phyloP scores from a whole-genome alignment of 1,140 invertebrate species.

The Ctenoplectra terminalis region DNA sequence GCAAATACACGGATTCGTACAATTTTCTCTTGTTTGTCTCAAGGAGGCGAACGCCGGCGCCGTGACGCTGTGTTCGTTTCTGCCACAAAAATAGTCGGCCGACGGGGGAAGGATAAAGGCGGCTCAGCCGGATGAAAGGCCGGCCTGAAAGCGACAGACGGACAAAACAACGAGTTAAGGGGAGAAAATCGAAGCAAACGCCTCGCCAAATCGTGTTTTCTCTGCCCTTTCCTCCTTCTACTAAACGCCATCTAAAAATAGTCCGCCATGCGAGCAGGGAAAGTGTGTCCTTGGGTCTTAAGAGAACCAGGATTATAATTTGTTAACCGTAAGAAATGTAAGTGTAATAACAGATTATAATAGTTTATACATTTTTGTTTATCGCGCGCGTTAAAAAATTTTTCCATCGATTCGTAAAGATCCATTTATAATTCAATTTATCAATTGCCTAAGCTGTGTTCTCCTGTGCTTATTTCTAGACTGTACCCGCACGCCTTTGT shows the following conservation, averaged over 20 bases:
- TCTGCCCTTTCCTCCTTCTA: conserved; percentile 10
- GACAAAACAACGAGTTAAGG: conserved; percentile 4
- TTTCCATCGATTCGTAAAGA: too few relatives aligned
- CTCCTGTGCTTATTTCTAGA: neutral
- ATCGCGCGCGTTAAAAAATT: too few relatives aligned
- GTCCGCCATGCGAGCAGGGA: neutral
- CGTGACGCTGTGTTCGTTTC: conserved; percentile 27
- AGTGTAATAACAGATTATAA: neutral
- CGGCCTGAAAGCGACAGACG: conserved; percentile 16
- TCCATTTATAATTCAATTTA: too few relatives aligned
- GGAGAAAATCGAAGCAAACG: conserved; percentile 24
- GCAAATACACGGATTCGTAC: neutral
- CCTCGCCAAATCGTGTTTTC: neutral
- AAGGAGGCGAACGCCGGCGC: conserved; percentile 1
- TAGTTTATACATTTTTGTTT: too few relatives aligned
- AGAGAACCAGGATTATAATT: neutral
- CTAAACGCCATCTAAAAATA: conserved; percentile 32
- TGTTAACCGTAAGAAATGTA: neutral
- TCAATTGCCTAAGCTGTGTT: too few relatives aligned
- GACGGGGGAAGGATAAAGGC: conserved; percentile 25
- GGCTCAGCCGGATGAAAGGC: conserved; percentile 18
- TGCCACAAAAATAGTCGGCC: conserved; percentile 32
- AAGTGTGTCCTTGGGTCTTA: neutral
- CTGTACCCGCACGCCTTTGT: neutral
- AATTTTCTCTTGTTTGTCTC: conserved; percentile 11